Percentiles rank a stretch among this genome's conserved stretches.
Conservation (phyloP, 2,113 vertebrate genomes). For the Chroicocephalus ridibundus region DNA sequence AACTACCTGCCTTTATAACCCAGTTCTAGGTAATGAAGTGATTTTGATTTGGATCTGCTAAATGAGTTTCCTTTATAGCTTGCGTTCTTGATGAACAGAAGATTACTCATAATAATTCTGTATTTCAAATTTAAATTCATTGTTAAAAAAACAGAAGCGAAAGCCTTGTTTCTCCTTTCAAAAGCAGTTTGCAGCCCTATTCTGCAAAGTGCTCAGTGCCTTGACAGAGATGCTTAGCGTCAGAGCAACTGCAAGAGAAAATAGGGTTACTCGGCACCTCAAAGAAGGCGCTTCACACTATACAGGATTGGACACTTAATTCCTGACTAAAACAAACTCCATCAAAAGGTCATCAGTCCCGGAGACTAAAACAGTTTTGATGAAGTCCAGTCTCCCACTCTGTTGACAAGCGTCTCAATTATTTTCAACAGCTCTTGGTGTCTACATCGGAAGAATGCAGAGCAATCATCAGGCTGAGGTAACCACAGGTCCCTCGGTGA, state of each 20-base stretch:
- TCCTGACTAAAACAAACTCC: constrained; percentile 81
- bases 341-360: constrained; percentile 87
- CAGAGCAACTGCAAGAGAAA: not conserved
- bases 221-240: not conserved
- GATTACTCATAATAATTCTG: not conserved
- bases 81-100: not conserved
- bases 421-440: constrained; percentile 95
- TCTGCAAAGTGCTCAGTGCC: not conserved
- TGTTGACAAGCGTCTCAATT: constrained; percentile 95
- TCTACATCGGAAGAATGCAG: constrained; percentile 88
- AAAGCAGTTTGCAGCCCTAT: constrained; percentile 5
- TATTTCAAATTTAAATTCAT: not conserved
- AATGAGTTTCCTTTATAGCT: not conserved
- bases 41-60: not conserved
- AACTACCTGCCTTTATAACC: not conserved
- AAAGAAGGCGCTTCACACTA: constrained; percentile 51
- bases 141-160: not conserved
- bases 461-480: constrained; percentile 81
- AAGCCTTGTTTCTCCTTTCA: constrained; percentile 49
- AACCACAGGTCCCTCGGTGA: constrained; percentile 78
- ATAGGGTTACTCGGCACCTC: constrained; percentile 11
- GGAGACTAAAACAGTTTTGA: constrained; percentile 87
- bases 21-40: not conserved
- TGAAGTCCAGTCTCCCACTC: constrained; percentile 82
- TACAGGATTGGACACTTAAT: constrained; percentile 72